Conservation (phyloP, 2,113 vertebrate species). For the Gambusia holbrooki region DNA sequence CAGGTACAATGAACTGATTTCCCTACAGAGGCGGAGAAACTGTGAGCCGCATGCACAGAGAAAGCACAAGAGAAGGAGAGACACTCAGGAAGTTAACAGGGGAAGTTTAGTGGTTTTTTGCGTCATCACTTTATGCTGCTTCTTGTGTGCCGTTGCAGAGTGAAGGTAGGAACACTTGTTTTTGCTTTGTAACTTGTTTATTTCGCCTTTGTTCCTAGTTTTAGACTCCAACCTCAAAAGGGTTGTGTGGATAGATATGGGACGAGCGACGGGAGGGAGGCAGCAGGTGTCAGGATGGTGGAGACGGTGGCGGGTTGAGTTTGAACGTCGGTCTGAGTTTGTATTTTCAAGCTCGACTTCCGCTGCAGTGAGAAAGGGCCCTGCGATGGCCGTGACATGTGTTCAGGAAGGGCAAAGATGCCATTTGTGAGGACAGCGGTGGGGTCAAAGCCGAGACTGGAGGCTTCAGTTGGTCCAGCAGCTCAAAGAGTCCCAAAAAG, state of each 20-base stretch:
- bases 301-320: constrained; percentile 21
- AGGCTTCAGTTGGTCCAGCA: constrained; percentile 1
- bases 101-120: constrained; percentile 85
- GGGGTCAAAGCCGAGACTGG: neutral
- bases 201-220: constrained; percentile 23
- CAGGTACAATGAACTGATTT: constrained; percentile 59
- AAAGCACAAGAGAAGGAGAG: constrained; percentile 66
- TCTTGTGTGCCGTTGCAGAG: constrained; percentile 72
- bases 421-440: neutral
- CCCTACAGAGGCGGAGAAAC: constrained; percentile 55
- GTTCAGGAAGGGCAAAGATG: neutral
- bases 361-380: constrained; percentile 49
- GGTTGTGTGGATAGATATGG: neutral
- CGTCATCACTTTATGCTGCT: constrained; percentile 78
- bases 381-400: constrained; percentile 48
- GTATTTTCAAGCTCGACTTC: constrained; percentile 63
- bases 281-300: constrained; percentile 51
- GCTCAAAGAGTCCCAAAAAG: neutral
- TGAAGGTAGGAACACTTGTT: constrained; percentile 73
- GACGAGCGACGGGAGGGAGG: neutral
- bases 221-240: neutral
- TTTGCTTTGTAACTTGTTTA: constrained; percentile 23
- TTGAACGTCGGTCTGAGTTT: constrained; percentile 32
- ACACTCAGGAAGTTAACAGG: constrained; percentile 83
- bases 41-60: constrained; percentile 53